These are phyloP conservation scores for Trematomus bernacchii DNA, from an alignment of 2,797 vertebrate species.

Conservation along the genomic window DNA sequence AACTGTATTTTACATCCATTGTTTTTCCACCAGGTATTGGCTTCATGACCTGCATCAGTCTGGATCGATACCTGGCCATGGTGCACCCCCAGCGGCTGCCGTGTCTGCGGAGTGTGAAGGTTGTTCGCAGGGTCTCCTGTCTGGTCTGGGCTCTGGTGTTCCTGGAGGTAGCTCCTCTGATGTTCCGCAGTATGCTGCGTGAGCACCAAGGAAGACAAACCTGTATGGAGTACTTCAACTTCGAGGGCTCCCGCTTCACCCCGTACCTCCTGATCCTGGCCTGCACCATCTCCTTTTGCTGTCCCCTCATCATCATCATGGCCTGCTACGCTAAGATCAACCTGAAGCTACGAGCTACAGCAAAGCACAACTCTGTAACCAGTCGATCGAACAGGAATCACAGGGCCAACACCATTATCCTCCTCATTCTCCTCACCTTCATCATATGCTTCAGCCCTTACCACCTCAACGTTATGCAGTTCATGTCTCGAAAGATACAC, in stretches of 20 bases:
- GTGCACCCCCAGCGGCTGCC: slow-evolving; percentile 81
- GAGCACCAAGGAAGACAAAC: slow-evolving; percentile 73
- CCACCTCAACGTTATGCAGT: slow-evolving; percentile 89
- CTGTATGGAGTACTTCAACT: slow-evolving; percentile 90
- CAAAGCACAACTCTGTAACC: slow-evolving; percentile 79
- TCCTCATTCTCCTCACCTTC: slow-evolving; percentile 85
- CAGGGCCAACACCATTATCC: slow-evolving; percentile 85
- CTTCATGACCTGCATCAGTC: slow-evolving; percentile 90
- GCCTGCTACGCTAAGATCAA: slow-evolving; percentile 87
- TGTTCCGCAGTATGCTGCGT: slow-evolving; percentile 80
- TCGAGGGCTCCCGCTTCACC: slow-evolving; percentile 72
- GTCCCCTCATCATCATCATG: slow-evolving; percentile 85
- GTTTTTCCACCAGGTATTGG: slow-evolving; percentile 80
- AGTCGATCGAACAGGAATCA: slow-evolving; percentile 77
- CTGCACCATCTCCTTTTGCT: slow-evolving; percentile 84
- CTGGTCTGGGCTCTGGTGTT: slow-evolving; percentile 85
- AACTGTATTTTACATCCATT: background rate
- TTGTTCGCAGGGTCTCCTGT: slow-evolving; percentile 79
- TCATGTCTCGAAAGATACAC: slow-evolving; percentile 82
- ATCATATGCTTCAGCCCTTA: slow-evolving; percentile 89
- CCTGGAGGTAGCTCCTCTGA: slow-evolving; percentile 82
- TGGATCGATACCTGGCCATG: slow-evolving; percentile 90
- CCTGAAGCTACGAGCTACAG: slow-evolving; percentile 82
- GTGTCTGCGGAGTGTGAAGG: slow-evolving; percentile 71
- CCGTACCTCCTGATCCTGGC: slow-evolving; percentile 81